Base-by-base conservation (phyloP, 1,140 invertebrate species). In the Pomacea maculata region DNA sequence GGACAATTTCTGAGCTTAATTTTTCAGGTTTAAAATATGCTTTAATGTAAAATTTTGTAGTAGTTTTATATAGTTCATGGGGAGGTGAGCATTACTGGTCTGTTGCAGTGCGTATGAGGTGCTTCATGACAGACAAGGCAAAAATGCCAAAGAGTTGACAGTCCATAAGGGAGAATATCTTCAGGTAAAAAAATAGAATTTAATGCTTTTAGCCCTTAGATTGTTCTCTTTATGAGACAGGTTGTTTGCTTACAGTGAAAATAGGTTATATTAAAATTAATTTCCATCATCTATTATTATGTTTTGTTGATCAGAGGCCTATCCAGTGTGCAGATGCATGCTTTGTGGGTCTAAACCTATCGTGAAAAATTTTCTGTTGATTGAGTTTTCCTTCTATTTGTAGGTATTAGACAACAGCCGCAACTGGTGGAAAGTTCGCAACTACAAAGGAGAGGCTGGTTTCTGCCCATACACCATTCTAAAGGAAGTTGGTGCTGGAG, bases 361-460 rank as follows among this genome's bases (percentile, higher is more conserved):
- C 0, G 5, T 17, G 9, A 61, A 17, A 4, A 61, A 11, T 61
- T 61, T 61, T 8, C 57, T 61, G 57, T 61, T 61, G 57, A 61
- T 61, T 11, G 9, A 4, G 11, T 61, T 61, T 61, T 14, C 55
- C 55, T 72, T 14, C 29, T 29, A 17, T 29, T 78, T 85, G 67
- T 73, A 89, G 87, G 88, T 91, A 12, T 92, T 99, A 74, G 98
- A 99, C 89, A 97, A 98, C 91, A 95, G 95, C 65, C 94, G 97
- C 84, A 99, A 99, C 91, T 99, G 98, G 98, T 99, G 98, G 98
- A 98, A 98, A 92, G 96, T 97, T 82, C 94, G 96, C 80, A 99
- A 99, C 91, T 85, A 86, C 78, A 87, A 95, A 82, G 96, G 96
- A 9, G 94, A 96, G 88, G 93, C 96, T 14, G 98, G 97, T 63